Percentiles rank a stretch among this genome's conserved stretches.
These are phyloP conservation scores for Porites divaricata DNA, from an alignment of 92 coral and sea anemone genomes.

Conservation along the genomic window DNA sequence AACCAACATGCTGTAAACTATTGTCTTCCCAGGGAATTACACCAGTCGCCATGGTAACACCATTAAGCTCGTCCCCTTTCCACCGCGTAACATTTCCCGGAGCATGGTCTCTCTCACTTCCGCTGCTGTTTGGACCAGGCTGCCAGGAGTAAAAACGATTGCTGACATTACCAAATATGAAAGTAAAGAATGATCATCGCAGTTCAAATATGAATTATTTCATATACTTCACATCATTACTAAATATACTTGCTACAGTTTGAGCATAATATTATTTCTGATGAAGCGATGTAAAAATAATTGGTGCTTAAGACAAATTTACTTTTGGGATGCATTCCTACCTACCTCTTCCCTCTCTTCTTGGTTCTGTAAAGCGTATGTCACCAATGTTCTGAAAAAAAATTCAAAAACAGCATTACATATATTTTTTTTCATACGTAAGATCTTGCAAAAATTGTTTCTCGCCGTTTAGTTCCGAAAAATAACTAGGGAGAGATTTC, in stretches of 20 bases:
- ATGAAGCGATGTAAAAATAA: no score
- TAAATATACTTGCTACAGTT: no score
- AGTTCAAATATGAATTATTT: no score
- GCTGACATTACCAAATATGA: background rate
- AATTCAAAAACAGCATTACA: no score
- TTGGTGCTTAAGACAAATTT: no score
- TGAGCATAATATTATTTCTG: no score
- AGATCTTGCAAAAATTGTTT: no score
- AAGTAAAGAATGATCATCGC: no score
- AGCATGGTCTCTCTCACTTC: slow-evolving; percentile 32
- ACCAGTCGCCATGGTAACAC: slow-evolving; percentile 40
- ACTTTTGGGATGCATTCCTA: background rate
- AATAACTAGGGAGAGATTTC: no score
- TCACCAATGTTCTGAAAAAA: slow-evolving; percentile 46
- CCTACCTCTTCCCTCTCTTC: slow-evolving; percentile 19
- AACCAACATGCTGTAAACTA: slow-evolving; percentile 17
- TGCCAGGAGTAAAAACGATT: background rate
- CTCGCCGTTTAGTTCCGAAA: no score
- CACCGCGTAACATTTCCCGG: slow-evolving; percentile 2
- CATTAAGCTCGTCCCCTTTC: slow-evolving; percentile 4
- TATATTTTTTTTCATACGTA: no score
- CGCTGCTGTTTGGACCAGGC: slow-evolving; percentile 51
- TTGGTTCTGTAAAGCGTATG: slow-evolving; percentile 44
- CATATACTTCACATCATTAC: no score
- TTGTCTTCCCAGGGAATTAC: slow-evolving; percentile 30